Evolutionary conservation across 2,888 invertebrate species (phyloP).

Genomic region (Biston betularia): DNA sequence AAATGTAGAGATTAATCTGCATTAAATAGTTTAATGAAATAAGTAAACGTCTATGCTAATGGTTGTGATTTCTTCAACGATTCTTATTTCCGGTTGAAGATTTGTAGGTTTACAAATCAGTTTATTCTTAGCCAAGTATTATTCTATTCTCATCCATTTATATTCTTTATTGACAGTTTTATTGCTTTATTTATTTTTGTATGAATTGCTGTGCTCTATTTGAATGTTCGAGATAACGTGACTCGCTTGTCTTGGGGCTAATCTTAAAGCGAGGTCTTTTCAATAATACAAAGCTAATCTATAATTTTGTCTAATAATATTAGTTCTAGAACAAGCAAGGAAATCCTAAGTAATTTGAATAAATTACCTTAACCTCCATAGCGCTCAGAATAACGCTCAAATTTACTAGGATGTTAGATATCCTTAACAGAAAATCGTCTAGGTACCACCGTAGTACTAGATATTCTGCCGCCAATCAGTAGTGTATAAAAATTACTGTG

Average conservation of each 20-base stretch:
- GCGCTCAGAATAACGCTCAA: too few species aligned
- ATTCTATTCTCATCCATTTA: constrained; percentile 35
- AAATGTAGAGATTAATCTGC: constrained; percentile 4
- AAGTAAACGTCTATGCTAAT: constrained; percentile 29
- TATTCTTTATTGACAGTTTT: constrained; percentile 39
- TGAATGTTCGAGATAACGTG: constrained; percentile 30
- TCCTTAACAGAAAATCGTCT: too few species aligned
- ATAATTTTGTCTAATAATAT: too few species aligned
- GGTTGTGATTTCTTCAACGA: constrained; percentile 39
- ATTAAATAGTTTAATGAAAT: constrained; percentile 35
- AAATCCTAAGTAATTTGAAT: too few species aligned
- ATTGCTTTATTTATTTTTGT: constrained; percentile 41
- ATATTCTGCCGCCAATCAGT: too few species aligned
- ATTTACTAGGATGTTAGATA: too few species aligned
- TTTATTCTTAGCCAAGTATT: constrained; percentile 35
- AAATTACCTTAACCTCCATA: too few species aligned
- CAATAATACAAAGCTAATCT: too few species aligned
- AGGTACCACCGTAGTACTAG: too few species aligned
- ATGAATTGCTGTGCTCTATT: constrained; percentile 33
- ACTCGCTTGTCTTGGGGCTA: not conserved
- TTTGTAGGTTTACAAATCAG: constrained; percentile 39
- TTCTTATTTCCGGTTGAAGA: constrained; percentile 39
- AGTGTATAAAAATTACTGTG: too few species aligned
- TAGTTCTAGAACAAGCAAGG: too few species aligned
- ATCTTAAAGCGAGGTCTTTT: not conserved